A percentile compares a stretch with the other conserved stretches of the same genome.
phyloP scores from a whole-genome alignment of 2,113 vertebrate species.

The Xenopus laevis region DNA sequence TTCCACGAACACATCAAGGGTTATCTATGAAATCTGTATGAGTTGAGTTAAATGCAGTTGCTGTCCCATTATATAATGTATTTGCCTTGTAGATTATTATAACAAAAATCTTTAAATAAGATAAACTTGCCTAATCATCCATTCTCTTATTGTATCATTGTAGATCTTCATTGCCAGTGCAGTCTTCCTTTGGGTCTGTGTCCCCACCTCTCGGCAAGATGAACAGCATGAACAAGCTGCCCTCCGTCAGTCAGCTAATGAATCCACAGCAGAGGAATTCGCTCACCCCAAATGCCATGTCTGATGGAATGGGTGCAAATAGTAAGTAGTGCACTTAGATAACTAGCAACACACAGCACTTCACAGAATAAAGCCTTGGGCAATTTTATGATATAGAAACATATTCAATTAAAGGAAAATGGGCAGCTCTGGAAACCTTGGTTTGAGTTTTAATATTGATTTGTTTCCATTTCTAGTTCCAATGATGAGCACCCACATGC shows the following conservation, averaged over 20 bases:
- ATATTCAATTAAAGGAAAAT: too few species aligned
- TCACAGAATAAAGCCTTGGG: too few species aligned
- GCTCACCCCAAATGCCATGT: conserved; percentile 88
- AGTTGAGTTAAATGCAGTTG: too few species aligned
- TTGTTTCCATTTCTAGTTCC: conserved; percentile 71
- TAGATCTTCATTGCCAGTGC: conserved; percentile 86
- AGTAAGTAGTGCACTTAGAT: conserved; percentile 70
- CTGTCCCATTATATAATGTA: too few species aligned
- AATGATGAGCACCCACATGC: conserved; percentile 94
- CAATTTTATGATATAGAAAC: too few species aligned
- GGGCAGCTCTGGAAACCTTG: too few species aligned
- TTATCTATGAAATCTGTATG: too few species aligned
- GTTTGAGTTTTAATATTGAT: too few species aligned
- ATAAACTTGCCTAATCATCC: not conserved
- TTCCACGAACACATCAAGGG: too few species aligned
- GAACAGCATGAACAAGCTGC: conserved; percentile 91
- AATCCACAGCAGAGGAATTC: conserved; percentile 95
- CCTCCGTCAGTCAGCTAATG: conserved; percentile 98
- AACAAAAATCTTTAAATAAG: too few species aligned
- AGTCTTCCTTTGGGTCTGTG: conserved; percentile 78
- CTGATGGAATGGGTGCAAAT: conserved; percentile 85
- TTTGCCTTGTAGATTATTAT: too few species aligned
- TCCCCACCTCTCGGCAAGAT: conserved; percentile 89
- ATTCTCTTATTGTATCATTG: conserved; percentile 48
- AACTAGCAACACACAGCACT: too few species aligned